Evolutionary conservation across 2,888 invertebrate genomes (phyloP), one percentile per base, ranked within the genome.

Genomic region (Ashinkailepas kermadecensis): DNA sequence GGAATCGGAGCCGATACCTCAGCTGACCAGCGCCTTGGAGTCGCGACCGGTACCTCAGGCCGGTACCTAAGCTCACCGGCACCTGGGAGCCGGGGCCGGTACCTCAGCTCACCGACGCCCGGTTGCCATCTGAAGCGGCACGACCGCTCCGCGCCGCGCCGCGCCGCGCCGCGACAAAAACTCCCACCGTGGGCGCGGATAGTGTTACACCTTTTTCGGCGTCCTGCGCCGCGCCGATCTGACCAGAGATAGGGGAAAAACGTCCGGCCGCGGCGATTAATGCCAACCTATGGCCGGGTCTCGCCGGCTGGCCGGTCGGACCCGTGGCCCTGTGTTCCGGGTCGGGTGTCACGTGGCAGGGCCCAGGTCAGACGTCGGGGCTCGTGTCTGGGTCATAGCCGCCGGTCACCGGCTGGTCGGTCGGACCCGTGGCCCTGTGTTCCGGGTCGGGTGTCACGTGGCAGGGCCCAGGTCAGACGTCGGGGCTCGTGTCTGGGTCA

Each of bases 121-220:
- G 39, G 39, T 4, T 39, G 39, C 39, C 39, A 39, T 18, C n/a
- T 64, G 64, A 21, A 64, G 21, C 21, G 64, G 64, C 9, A 18
- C n/a, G n/a, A 8, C 18, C 18, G 18, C 18, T 62, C 62, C n/a
- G n/a, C n/a, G n/a, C 9, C 21, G 64, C 64, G 64, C 64, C 64
- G 8, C 64, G n/a, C n/a, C 64, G 64, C 64, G 64, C 64, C 62
- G 13, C 54, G 18, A 21, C 56, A 74, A 74, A 74, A 74, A 74
- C 74, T 9, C 9, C 74, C 10, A 8, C 56, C 74, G 21, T 21
- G 9, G 21, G 54, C 74, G 56, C 74, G 21, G 74, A 74, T 74
- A 74, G 21, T 18, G 74, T 74, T 74, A 74, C 74, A 56, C 74
- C 70, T 74, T 74, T 74, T 74, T 74, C 74, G 21, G 74, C 56